Base-by-base conservation (phyloP, 2,113 vertebrate genomes). In the Brachirus orientalis region DNA sequence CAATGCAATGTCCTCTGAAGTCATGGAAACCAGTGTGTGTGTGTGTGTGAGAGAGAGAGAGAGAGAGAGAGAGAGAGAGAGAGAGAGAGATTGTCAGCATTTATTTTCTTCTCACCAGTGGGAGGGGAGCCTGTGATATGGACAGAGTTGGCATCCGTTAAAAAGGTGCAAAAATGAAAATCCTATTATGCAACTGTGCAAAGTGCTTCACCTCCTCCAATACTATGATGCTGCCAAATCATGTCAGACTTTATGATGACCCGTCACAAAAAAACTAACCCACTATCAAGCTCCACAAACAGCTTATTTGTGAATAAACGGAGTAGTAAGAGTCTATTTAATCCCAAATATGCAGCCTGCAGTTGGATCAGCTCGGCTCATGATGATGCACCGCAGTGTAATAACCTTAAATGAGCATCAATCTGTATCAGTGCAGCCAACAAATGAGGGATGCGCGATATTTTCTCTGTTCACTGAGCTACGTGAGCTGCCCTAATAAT, bases 131-230 rank as follows among this genome's bases (percentile, higher is more conserved):
- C 67, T 80, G 74, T 76, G 67, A 58, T 69, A 70, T 69, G 53
- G 75, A 56, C 71, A 69, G 61, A 69, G 57, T 68, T 82, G 60
- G 68, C 84, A 81, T 75, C 45, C 85, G 83, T 82, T 72, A 79
- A 86, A 77, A 48, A 69, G 69, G 57, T 76, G 70, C 57, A 77
- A 65, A 72, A 79, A 64, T 70, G 53, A 63, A 72, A 83, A 88
- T 76, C 72, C 71, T 64, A 79, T 83, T 84, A 87, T 80, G 79
- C 69, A 83, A 85, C 70, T 59, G 53, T 64, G 48, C 79, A 48
- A 28, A 55, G 80, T 68, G 48, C 81, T 69, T 67, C 60, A 83
- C 83, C 67, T 59, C 52, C 62, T 66, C 57, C 62, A 71, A 47
- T 70, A 73, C 36, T 45, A 11, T 16, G 78, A 67, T 66, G 75